These are phyloP conservation scores for Butorides virescens DNA, from an alignment of 2,113 vertebrate species.

Conservation along the genomic window DNA sequence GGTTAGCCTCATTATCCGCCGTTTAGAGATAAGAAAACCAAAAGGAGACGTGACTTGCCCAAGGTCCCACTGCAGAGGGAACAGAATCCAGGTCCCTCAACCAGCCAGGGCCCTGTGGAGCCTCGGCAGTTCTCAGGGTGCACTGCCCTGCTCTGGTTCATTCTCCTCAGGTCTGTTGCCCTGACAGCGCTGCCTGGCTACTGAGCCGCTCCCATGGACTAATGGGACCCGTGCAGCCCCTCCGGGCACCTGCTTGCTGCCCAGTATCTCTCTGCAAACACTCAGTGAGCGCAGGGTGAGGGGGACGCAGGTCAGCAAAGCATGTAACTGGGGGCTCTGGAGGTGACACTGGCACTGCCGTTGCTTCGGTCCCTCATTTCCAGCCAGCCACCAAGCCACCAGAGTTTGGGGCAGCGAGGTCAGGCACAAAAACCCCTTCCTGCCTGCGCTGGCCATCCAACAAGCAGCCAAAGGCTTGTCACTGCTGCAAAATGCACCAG, in stretches of 20 bases:
- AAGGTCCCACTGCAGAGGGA: background rate
- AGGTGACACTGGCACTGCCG: background rate
- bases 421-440: background rate
- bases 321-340: accelerated
- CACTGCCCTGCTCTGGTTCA: background rate
- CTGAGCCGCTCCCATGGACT: background rate
- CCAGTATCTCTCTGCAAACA: background rate
- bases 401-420: background rate
- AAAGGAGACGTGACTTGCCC: background rate
- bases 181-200: background rate
- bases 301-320: background rate
- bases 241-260: accelerated
- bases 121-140: accelerated
- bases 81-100: background rate
- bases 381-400: background rate
- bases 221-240: background rate
- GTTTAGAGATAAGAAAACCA: background rate
- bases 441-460: background rate
- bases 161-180: background rate
- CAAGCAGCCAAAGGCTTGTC: background rate
- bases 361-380: background rate
- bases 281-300: accelerated
- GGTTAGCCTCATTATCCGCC: background rate
- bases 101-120: accelerated
- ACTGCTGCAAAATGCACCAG: background rate